phyloP scores from a whole-genome alignment of 2,888 invertebrate species.

The Caenorhabditis uteleia region DNA sequence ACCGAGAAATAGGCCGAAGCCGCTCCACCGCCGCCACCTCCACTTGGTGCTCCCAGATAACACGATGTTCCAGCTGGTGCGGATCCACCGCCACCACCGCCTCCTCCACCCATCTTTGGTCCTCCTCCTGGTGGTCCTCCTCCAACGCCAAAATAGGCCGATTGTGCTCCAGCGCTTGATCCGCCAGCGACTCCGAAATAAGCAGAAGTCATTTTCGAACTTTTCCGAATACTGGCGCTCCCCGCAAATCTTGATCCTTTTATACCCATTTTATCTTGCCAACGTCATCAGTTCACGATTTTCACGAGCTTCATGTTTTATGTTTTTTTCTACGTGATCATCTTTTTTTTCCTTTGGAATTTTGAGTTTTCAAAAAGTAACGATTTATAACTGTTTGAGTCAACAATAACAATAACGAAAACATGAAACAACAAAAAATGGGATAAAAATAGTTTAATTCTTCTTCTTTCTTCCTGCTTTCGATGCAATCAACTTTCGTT shows the following conservation, averaged over 20 bases:
- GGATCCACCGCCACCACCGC: constrained; percentile 31
- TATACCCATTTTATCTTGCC: no score
- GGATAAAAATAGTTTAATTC: no score
- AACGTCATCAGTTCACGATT: no score
- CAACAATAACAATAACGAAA: constrained; percentile 14
- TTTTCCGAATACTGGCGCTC: no score
- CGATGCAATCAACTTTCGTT: no score
- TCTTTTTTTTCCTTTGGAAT: no score
- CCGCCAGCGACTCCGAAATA: constrained; percentile 38
- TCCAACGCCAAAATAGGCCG: constrained; percentile 47
- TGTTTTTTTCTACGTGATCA: no score
- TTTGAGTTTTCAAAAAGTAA: no score
- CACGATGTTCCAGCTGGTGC: constrained; percentile 30
- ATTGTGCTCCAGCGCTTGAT: constrained; percentile 8
- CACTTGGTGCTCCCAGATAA: constrained; percentile 32
- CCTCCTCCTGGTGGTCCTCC: constrained; percentile 25
- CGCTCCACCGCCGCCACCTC: constrained; percentile 43
- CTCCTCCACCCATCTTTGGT: constrained; percentile 9
- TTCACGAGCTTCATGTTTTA: no score
- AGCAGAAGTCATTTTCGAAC: no score
- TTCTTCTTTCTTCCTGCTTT: no score
- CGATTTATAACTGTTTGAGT: neutral
- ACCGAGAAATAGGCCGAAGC: constrained; percentile 55
- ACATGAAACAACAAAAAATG: neutral
- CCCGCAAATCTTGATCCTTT: no score